Percentiles rank a stretch among this genome's conserved stretches.
These are phyloP conservation scores for Amazonetta brasiliensis DNA, from an alignment of 2,797 vertebrate genomes.

Conservation along the genomic window DNA sequence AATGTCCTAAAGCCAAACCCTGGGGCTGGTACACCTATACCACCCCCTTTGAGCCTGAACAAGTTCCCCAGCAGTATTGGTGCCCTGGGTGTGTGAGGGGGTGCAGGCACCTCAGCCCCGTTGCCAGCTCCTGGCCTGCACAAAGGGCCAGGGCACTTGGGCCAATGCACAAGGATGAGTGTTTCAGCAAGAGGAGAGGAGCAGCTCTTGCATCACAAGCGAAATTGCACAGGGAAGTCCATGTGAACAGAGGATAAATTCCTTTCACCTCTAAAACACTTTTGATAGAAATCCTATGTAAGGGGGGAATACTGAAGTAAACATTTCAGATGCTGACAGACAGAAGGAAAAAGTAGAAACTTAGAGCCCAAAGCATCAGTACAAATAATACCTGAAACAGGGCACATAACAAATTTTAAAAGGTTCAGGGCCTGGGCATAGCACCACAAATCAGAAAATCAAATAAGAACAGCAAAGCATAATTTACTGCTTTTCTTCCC, in stretches of 20 bases:
- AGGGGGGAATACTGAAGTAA: background rate
- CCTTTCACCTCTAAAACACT: background rate
- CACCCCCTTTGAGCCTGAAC: too few species aligned
- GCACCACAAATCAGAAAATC: background rate
- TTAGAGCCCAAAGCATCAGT: background rate
- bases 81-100: too few species aligned
- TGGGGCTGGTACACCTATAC: too few species aligned
- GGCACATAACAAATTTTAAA: background rate
- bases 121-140: background rate
- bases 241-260: background rate
- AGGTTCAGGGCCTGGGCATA: background rate
- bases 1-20: too few species aligned
- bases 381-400: background rate
- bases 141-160: rapidly evolving
- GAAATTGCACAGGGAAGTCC: background rate
- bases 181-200: background rate
- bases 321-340: background rate
- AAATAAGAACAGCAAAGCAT: background rate
- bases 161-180: rapidly evolving
- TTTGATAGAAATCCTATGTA: background rate
- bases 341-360: background rate
- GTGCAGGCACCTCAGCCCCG: too few species aligned
- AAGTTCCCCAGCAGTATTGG: too few species aligned
- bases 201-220: background rate
- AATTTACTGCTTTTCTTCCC: background rate